phyloP scores from a whole-genome alignment of 2,113 vertebrate species.

The Tenrec ecaudatus region DNA sequence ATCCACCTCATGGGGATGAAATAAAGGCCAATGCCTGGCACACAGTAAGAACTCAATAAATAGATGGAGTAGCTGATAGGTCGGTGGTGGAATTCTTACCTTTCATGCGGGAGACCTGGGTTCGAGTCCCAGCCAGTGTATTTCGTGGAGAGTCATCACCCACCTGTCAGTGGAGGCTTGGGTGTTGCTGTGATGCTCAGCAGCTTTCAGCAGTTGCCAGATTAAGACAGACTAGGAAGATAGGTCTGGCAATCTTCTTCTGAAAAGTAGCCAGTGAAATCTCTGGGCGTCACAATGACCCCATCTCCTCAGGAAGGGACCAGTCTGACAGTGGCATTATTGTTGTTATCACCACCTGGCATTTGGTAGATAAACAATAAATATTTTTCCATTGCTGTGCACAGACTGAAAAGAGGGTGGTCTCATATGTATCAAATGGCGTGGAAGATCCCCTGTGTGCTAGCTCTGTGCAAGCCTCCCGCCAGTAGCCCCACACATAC shows the following conservation, averaged over 20 bases:
- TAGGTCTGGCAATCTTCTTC: background rate
- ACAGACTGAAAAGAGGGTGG: background rate
- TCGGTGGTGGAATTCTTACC: background rate
- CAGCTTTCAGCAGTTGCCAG: background rate
- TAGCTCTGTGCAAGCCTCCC: background rate
- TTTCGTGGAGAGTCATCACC: background rate
- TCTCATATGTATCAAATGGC: background rate
- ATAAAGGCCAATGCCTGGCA: background rate
- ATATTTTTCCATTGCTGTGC: background rate
- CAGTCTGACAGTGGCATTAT: background rate
- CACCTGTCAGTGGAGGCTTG: background rate
- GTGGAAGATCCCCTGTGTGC: background rate
- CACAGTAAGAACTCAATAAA: background rate
- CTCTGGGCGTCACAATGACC: background rate
- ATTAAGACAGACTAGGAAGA: background rate
- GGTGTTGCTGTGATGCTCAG: background rate
- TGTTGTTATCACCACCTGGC: background rate
- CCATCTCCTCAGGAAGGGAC: background rate
- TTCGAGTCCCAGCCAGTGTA: background rate
- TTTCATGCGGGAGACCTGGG: background rate
- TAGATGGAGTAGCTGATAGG: background rate
- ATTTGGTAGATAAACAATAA: slow-evolving; percentile 12
- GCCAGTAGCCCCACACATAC: too few relatives aligned
- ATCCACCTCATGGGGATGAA: background rate
- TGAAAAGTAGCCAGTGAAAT: background rate